Base-by-base conservation (phyloP, 2,888 invertebrate genomes). In the Eristalis arbustorum region DNA sequence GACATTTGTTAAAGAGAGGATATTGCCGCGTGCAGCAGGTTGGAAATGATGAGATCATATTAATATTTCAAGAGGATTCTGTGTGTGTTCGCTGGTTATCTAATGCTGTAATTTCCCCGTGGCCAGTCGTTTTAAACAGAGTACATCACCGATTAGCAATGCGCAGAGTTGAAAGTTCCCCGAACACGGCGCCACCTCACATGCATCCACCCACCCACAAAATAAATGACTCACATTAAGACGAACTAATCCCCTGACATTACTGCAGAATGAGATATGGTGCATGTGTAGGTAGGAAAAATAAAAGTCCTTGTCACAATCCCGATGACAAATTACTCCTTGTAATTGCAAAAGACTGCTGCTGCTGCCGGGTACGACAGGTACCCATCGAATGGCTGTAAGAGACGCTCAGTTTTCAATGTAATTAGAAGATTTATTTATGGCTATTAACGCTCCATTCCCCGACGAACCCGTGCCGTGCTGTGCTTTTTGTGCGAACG, bases 351-450 rank as follows among this genome's bases (percentile, higher is more conserved):
- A 67, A 67, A 25, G 42, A 42, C 49, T 49, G 11, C 34, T 3
- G 10, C 13, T 37, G 37, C 25, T 31, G 18, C 57, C 59, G 1
- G 59, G 34, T 1, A 5, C n/a, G 31, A 31, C 31, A 57, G 31
- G 31, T 34, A 68, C n/a, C 23, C 23, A 63, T 63, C 72, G 31
- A 73, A 49, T 72, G 25, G 61, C 34, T 22, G 25, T 2, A 22
- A 23, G 22, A 25, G 57, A 49, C 5, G 68, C 62, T 76, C 34
- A 57, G 56, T 59, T 64, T 66, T 61, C 59, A 59, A 66, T 66
- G 61, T 72, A 72, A 72, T 72, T 78, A 66, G 61, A 61, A 67
- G 66, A 72, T 78, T 78, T 72, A 78, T 78, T 66, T 78, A 66
- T 71, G 66, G 59, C 71, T 42, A 71, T 78, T 64, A 78, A 78